Conservation (phyloP, 2,797 vertebrate genomes). For the Holocentrus rufus region DNA sequence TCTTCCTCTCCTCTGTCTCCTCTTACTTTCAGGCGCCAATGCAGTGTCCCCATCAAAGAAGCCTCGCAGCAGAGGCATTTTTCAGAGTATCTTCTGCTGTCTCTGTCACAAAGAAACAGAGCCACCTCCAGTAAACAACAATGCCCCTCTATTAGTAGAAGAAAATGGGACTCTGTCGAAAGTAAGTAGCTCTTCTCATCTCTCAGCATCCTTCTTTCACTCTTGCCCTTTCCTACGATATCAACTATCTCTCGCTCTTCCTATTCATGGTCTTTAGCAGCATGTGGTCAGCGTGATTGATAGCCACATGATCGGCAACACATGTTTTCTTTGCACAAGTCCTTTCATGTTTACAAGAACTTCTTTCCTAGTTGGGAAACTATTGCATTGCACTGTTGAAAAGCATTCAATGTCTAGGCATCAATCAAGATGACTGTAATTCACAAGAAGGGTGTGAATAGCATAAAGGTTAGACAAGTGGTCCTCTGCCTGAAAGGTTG, state of each 20-base stretch:
- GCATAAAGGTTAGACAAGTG: constrained; percentile 20
- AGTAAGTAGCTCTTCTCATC: constrained; percentile 73
- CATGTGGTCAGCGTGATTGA: constrained; percentile 49
- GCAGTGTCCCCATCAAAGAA: constrained; percentile 80
- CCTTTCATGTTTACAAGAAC: constrained; percentile 70
- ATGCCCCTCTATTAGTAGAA: constrained; percentile 84
- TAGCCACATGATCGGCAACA: constrained; percentile 54
- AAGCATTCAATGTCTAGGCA: constrained; percentile 55
- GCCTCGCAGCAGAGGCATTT: constrained; percentile 82
- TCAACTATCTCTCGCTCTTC: constrained; percentile 26
- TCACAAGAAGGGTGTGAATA: constrained; percentile 20
- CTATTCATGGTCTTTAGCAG: constrained; percentile 18
- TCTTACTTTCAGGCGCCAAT: constrained; percentile 75
- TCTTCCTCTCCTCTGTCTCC: constrained; percentile 6
- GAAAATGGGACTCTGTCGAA: constrained; percentile 89
- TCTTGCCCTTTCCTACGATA: constrained; percentile 9
- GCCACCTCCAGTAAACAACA: constrained; percentile 80
- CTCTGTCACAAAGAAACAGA: constrained; percentile 84
- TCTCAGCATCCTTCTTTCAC: constrained; percentile 6
- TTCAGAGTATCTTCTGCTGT: constrained; percentile 86
- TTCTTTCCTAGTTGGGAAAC: constrained; percentile 23
- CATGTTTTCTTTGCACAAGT: constrained; percentile 58
- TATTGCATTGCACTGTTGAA: constrained; percentile 41
- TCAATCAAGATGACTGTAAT: constrained; percentile 35
- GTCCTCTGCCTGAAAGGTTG: constrained; percentile 12